Evolutionary conservation across 2,113 vertebrate species (phyloP).

Genomic region (Tachycineta bicolor): DNA sequence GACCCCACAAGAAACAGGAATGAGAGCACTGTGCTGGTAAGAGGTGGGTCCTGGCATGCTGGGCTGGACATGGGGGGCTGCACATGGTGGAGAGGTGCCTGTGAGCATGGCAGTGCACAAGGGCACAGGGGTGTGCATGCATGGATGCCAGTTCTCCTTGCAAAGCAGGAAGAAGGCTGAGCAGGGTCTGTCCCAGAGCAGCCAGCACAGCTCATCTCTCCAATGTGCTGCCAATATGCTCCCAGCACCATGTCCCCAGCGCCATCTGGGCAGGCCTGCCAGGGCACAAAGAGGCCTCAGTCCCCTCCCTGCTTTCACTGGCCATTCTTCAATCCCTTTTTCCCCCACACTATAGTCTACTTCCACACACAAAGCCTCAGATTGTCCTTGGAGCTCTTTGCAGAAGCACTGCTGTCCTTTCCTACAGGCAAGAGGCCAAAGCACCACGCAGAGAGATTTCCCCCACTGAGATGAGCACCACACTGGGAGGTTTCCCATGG

Average conservation of each 20-base stretch:
- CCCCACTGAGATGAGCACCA: background rate
- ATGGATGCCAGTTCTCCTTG: background rate
- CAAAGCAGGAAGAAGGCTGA: background rate
- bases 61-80: background rate
- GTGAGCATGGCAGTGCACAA: background rate
- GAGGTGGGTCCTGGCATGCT: accelerated
- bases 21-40: background rate
- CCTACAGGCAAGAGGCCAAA: background rate
- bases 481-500: background rate
- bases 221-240: background rate
- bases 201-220: background rate
- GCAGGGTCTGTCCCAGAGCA: background rate
- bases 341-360: background rate
- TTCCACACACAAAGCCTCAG: background rate
- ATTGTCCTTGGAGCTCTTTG: background rate
- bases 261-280: background rate
- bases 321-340: background rate
- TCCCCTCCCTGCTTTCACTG: background rate
- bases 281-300: background rate
- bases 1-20: background rate
- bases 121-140: too few species aligned
- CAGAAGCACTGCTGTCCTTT: background rate
- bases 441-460: background rate
- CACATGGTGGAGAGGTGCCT: background rate
- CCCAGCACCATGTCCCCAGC: background rate